Evolutionary conservation across 2,888 invertebrate genomes (phyloP).

Genomic region (Nysson spinosus): DNA sequence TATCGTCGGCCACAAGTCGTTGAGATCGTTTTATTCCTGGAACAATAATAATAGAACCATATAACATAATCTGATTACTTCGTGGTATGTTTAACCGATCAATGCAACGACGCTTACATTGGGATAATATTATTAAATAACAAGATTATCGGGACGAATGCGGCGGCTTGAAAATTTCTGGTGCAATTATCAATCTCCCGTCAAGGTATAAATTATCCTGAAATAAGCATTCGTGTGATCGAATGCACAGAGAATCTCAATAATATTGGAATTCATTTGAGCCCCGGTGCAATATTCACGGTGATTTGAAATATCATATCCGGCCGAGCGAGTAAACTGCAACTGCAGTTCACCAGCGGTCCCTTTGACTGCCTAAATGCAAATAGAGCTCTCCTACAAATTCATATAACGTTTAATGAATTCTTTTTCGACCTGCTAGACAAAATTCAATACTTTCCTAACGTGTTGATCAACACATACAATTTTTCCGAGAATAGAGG

Average conservation of each 20-base stretch:
- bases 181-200: slow-evolving; percentile 16
- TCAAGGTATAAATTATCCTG: slow-evolving; percentile 18
- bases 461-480: no score
- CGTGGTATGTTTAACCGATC: not conserved
- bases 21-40: slow-evolving; percentile 9
- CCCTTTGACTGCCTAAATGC: slow-evolving; percentile 5
- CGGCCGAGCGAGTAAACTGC: slow-evolving; percentile 11
- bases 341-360: slow-evolving; percentile 6
- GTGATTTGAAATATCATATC: slow-evolving; percentile 9
- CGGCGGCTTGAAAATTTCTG: not conserved
- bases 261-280: slow-evolving; percentile 28
- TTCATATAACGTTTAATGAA: not conserved
- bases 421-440: no score
- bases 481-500: no score
- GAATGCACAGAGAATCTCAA: slow-evolving; percentile 16
- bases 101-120: no score
- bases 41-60: not conserved
- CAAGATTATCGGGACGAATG: not conserved
- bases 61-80: not conserved
- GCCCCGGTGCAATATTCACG: slow-evolving; percentile 23
- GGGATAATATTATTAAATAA: no score
- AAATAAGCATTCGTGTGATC: slow-evolving; percentile 5
- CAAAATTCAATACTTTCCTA: no score
- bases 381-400: slow-evolving; percentile 5
- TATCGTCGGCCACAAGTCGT: not conserved